A percentile compares a stretch with the other conserved stretches of the same genome.
Evolutionary conservation across 2,113 vertebrate species (phyloP).

Genomic region (Albula glossodonta): DNA sequence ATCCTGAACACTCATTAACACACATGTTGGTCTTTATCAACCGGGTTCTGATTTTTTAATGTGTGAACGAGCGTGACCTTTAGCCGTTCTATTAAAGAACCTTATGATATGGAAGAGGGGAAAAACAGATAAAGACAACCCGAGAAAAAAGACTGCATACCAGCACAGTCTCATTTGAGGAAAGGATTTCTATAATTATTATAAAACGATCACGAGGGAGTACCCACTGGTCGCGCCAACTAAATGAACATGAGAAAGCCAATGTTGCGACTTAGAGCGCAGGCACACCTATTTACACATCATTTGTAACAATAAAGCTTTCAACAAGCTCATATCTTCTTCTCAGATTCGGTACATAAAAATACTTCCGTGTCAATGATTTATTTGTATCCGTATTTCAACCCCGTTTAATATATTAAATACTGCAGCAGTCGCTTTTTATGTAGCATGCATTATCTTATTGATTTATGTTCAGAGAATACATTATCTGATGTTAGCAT

Average conservation of each 20-base stretch:
- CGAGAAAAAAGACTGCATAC: slow-evolving; percentile 44
- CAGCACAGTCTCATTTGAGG: slow-evolving; percentile 43
- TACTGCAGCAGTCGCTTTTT: neutral
- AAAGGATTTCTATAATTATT: slow-evolving; percentile 33
- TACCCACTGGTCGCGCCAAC: slow-evolving; percentile 33
- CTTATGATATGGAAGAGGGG: slow-evolving; percentile 49
- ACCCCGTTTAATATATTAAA: neutral
- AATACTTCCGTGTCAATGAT: neutral
- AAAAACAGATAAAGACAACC: slow-evolving; percentile 44
- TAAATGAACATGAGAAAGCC: slow-evolving; percentile 46
- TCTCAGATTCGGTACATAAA: neutral
- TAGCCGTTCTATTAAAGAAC: slow-evolving; percentile 69
- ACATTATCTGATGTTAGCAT: neutral
- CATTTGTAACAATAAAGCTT: neutral
- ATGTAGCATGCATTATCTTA: neutral
- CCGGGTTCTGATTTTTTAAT: slow-evolving; percentile 72
- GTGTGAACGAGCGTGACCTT: slow-evolving; percentile 73
- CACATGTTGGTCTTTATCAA: slow-evolving; percentile 66
- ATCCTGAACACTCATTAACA: slow-evolving; percentile 54
- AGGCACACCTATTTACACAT: neutral
- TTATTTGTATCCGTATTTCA: neutral
- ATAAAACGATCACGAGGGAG: slow-evolving; percentile 28
- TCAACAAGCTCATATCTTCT: neutral
- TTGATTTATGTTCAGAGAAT: neutral
- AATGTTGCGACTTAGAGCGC: slow-evolving; percentile 8